A percentile compares a stretch with the other conserved stretches of the same genome.
Evolutionary conservation across 2,888 invertebrate species (phyloP).

Genomic region (Eupithecia subfuscata): DNA sequence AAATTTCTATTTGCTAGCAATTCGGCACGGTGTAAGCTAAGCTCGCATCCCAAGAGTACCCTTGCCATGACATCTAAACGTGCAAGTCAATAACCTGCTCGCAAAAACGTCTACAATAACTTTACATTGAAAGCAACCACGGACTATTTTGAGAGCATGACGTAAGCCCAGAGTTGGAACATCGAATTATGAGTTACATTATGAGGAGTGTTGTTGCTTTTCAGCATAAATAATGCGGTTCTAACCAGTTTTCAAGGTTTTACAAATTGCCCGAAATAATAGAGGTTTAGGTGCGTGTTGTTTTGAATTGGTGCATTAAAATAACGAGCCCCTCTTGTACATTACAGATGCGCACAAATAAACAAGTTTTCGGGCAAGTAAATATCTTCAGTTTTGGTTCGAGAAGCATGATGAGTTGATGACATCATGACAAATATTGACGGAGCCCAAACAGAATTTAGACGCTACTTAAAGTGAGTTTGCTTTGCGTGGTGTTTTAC

Average conservation of each 20-base stretch:
- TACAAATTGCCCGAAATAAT: slow-evolving; percentile 39
- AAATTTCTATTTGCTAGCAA: slow-evolving; percentile 36
- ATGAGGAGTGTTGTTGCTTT: slow-evolving; percentile 50
- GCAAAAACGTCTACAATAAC: slow-evolving; percentile 77
- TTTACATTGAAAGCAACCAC: slow-evolving; percentile 70
- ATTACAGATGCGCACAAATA: slow-evolving; percentile 2
- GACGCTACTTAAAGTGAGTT: slow-evolving; percentile 32
- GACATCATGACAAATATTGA: slow-evolving; percentile 40
- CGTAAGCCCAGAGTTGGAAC: slow-evolving; percentile 61
- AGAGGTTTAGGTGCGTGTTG: slow-evolving; percentile 27
- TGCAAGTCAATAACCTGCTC: slow-evolving; percentile 75
- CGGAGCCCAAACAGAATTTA: slow-evolving; percentile 32
- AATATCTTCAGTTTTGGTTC: slow-evolving; percentile 31
- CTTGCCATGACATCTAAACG: slow-evolving; percentile 79
- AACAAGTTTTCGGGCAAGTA: slow-evolving; percentile 24
- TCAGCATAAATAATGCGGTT: slow-evolving; percentile 43
- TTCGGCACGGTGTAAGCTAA: slow-evolving; percentile 48
- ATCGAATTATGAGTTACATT: slow-evolving; percentile 57
- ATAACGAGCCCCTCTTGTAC: neutral
- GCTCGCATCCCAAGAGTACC: slow-evolving; percentile 56
- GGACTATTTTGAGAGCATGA: slow-evolving; percentile 75
- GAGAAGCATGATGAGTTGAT: no score
- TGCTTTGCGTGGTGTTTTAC: slow-evolving; percentile 24
- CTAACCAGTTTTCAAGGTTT: slow-evolving; percentile 50
- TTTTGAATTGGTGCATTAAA: slow-evolving; percentile 21